phyloP scores from a whole-genome alignment of 2,888 invertebrate species.

The Opisthograptis luteolata region DNA sequence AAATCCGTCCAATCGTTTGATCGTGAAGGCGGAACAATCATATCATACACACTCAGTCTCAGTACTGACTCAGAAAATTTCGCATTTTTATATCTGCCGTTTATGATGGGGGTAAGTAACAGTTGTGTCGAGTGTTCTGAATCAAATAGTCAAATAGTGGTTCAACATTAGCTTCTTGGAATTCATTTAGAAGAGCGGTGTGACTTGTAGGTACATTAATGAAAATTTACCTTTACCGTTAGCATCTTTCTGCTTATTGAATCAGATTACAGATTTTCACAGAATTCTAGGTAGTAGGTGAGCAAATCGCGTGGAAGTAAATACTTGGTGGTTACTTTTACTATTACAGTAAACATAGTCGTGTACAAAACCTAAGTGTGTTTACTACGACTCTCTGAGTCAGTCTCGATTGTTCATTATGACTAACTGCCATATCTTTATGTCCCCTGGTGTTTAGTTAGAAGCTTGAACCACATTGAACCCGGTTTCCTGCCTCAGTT shows the following conservation, averaged over 20 bases:
- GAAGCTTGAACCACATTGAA: slow-evolving; percentile 25
- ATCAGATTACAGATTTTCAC: neutral
- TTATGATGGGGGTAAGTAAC: too few relatives aligned
- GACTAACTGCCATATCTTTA: slow-evolving; percentile 29
- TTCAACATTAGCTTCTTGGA: too few relatives aligned
- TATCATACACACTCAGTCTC: too few relatives aligned
- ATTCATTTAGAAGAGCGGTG: neutral
- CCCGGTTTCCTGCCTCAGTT: slow-evolving; percentile 15
- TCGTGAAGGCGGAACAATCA: too few relatives aligned
- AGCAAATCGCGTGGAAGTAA: neutral
- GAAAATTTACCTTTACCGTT: neutral
- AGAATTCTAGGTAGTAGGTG: neutral
- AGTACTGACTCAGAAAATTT: too few relatives aligned
- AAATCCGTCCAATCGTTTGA: too few relatives aligned
- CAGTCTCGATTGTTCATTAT: slow-evolving; percentile 37
- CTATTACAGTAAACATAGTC: slow-evolving; percentile 11
- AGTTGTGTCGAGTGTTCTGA: too few relatives aligned
- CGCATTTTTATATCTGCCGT: too few relatives aligned
- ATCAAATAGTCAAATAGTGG: too few relatives aligned
- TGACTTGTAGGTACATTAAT: too few relatives aligned
- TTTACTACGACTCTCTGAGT: slow-evolving; percentile 31
- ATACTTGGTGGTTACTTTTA: slow-evolving; percentile 9
- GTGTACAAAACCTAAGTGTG: slow-evolving; percentile 3
- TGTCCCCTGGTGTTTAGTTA: slow-evolving; percentile 25
- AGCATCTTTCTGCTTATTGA: neutral